Evolutionary conservation across 2,113 vertebrate genomes (phyloP).

Genomic region (Malurus alboscapulatus): DNA sequence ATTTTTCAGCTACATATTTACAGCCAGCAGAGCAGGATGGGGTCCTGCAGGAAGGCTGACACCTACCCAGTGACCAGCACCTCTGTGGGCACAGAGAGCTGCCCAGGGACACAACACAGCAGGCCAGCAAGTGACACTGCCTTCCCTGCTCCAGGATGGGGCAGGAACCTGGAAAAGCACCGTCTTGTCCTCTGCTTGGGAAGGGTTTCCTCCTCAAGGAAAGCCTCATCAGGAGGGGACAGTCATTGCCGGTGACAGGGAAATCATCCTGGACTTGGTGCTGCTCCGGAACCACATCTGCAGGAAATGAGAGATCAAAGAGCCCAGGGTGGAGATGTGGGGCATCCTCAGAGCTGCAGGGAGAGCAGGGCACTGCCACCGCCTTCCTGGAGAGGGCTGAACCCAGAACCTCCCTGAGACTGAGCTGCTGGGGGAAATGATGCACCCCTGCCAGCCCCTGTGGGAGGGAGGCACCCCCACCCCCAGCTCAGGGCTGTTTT

Average conservation of each 20-base stretch:
- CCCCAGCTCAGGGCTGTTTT: accelerated
- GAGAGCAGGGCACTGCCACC: background rate
- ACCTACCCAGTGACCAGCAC: background rate
- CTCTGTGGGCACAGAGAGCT: background rate
- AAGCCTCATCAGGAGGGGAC: background rate
- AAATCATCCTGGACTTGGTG: background rate
- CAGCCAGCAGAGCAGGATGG: background rate
- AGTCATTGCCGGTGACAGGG: background rate
- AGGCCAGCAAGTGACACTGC: background rate
- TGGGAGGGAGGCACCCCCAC: background rate
- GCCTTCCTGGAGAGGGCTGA: background rate
- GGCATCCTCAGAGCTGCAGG: background rate
- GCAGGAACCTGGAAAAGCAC: background rate
- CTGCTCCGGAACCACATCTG: constrained; percentile 1
- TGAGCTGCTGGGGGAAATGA: background rate
- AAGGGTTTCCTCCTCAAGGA: constrained; percentile 1
- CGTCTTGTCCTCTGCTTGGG: background rate
- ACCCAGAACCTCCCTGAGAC: background rate
- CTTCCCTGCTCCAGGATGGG: background rate
- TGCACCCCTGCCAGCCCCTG: background rate
- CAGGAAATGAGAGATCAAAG: background rate
- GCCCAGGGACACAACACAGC: background rate
- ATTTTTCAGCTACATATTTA: background rate
- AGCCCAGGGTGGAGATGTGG: background rate
- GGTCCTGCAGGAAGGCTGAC: background rate